A percentile compares a stretch with the other conserved stretches of the same genome.
Conservation (phyloP, 2,888 invertebrate species). For the Eristalis arbustorum region DNA sequence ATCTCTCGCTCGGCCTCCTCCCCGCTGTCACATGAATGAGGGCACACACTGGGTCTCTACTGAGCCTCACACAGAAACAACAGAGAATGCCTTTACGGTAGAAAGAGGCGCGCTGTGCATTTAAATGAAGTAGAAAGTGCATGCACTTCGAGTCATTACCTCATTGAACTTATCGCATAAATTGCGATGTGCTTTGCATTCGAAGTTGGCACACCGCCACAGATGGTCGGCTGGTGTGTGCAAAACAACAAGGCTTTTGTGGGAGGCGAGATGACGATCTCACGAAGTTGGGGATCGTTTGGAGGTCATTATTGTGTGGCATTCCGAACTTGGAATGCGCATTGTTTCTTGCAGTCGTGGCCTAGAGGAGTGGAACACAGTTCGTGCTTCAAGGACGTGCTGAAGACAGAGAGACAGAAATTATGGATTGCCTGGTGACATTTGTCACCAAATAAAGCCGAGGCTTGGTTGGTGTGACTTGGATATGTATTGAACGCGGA, state of each 20-base stretch:
- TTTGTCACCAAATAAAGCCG: not conserved
- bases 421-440: not conserved
- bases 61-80: not conserved
- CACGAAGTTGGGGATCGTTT: not conserved
- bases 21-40: not conserved
- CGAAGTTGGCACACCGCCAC: not conserved
- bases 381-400: not conserved
- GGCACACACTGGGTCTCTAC: not conserved
- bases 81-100: slow-evolving; percentile 3
- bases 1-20: not conserved
- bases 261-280: not conserved
- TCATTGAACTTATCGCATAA: not conserved
- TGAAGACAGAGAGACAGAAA: not conserved
- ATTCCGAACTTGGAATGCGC: not conserved
- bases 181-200: slow-evolving; percentile 20
- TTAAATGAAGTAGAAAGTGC: slow-evolving; percentile 59
- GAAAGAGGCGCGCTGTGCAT: slow-evolving; percentile 29
- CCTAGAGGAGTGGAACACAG: not conserved
- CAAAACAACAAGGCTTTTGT: not conserved
- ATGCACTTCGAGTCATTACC: not conserved
- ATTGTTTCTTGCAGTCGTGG: not conserved
- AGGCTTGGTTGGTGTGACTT: no score
- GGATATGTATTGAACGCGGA: no score
- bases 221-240: not conserved
- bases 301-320: not conserved